phyloP scores from a whole-genome alignment of 2,113 vertebrate genomes.

The Lepus europaeus region DNA sequence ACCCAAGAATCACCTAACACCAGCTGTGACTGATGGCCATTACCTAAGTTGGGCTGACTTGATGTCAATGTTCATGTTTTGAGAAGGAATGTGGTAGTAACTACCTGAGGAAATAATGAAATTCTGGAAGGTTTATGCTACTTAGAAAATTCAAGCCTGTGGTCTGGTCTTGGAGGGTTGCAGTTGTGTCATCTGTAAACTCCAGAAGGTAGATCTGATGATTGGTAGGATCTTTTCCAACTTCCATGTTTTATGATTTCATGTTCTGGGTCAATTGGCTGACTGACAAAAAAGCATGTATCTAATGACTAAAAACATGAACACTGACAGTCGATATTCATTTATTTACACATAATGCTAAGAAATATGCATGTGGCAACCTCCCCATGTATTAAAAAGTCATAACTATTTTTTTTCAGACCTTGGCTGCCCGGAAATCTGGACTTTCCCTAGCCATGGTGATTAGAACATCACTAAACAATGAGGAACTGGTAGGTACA shows the following conservation, averaged over 20 bases:
- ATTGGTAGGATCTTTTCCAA: neutral
- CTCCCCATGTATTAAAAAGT: neutral
- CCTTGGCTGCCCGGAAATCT: constrained; percentile 97
- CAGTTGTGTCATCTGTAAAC: neutral
- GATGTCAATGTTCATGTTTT: neutral
- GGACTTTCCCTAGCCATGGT: constrained; percentile 97
- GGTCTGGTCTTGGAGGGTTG: neutral
- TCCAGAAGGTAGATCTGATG: neutral
- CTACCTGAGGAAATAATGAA: neutral
- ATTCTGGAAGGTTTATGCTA: neutral
- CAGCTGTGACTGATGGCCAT: neutral
- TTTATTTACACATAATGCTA: neutral
- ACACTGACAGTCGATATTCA: neutral
- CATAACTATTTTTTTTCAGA: constrained; percentile 87
- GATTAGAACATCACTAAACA: constrained; percentile 95
- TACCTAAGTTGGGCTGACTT: neutral
- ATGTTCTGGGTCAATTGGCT: neutral
- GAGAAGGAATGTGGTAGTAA: neutral
- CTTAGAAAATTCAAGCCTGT: neutral
- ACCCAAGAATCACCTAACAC: neutral
- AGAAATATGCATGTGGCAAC: neutral
- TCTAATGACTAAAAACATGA: constrained; percentile 34
- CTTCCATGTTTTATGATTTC: neutral
- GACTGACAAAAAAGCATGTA: constrained; percentile 58
- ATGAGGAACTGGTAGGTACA: constrained; percentile 96